A percentile compares a stretch with the other conserved stretches of the same genome.
phyloP scores from a whole-genome alignment of 2,888 invertebrate genomes.

The Esperia sulphurella region DNA sequence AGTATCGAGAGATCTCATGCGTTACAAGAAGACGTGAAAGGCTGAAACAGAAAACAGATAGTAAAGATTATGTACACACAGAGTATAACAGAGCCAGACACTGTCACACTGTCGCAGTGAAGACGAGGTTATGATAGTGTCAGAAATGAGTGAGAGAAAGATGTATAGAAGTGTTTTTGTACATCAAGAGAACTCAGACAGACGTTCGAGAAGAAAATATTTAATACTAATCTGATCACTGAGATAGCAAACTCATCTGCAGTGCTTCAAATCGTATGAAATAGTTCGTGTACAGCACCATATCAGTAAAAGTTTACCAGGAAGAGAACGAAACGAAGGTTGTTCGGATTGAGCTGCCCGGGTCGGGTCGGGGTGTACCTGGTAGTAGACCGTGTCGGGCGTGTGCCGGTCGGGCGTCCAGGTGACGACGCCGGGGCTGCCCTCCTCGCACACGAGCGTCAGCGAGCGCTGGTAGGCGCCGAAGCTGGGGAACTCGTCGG shows the following conservation, averaged over 20 bases:
- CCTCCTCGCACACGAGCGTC: constrained; percentile 89
- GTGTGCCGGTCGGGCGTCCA: constrained; percentile 93
- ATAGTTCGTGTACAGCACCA: too few species aligned
- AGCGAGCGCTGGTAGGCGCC: constrained; percentile 93
- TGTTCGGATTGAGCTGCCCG: constrained; percentile 6
- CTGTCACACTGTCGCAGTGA: constrained; percentile 6
- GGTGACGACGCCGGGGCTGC: constrained; percentile 90
- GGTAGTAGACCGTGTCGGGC: constrained; percentile 95
- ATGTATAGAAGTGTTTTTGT: too few species aligned
- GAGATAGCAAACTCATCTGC: too few species aligned
- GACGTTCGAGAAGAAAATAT: too few species aligned
- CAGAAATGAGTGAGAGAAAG: neutral
- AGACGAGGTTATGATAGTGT: constrained; percentile 8
- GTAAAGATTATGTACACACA: constrained; percentile 64
- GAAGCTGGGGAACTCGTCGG: constrained; percentile 92
- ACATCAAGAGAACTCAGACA: too few species aligned
- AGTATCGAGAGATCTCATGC: constrained; percentile 62
- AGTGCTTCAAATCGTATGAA: too few species aligned
- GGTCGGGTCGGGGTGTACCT: constrained; percentile 71
- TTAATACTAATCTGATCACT: too few species aligned
- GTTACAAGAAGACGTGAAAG: constrained; percentile 70
- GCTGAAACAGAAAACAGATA: constrained; percentile 77
- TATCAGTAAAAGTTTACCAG: neutral
- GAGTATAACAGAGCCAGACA: constrained; percentile 12
- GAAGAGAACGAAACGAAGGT: neutral